These are phyloP conservation scores for Bujurquina vittata DNA, from an alignment of 2,113 vertebrate genomes.

Conservation along the genomic window DNA sequence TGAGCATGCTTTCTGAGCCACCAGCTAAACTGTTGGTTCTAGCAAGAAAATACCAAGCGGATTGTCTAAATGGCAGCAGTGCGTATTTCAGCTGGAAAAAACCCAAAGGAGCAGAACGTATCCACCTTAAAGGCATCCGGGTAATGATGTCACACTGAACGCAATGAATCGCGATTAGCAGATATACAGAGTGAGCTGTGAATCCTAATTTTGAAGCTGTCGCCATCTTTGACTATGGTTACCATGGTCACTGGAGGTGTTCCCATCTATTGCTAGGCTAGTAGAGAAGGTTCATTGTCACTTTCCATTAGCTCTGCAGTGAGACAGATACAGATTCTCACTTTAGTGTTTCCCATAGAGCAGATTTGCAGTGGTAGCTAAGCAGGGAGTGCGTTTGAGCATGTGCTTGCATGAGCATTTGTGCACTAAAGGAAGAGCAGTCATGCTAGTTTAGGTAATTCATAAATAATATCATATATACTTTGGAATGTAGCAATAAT, in stretches of 20 bases:
- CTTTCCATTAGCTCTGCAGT: neutral
- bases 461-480: neutral
- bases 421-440: neutral
- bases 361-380: neutral
- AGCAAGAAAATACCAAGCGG: slow-evolving; percentile 47
- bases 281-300: neutral
- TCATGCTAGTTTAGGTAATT: neutral
- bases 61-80: slow-evolving; percentile 47
- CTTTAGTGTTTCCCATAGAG: neutral
- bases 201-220: neutral
- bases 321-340: neutral
- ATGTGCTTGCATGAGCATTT: neutral
- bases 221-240: neutral
- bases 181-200: neutral
- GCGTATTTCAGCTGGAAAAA: slow-evolving; percentile 3
- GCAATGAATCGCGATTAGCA: neutral
- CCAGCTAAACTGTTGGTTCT: slow-evolving; percentile 49
- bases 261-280: neutral
- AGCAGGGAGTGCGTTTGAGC: neutral
- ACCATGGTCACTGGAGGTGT: neutral
- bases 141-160: neutral
- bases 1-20: slow-evolving; percentile 48
- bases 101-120: neutral
- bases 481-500: neutral
- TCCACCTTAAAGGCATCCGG: neutral